Evolutionary conservation across 2,797 vertebrate species (phyloP), one percentile per base, ranked within the genome.

Genomic region (Tragelaphus oryx): DNA sequence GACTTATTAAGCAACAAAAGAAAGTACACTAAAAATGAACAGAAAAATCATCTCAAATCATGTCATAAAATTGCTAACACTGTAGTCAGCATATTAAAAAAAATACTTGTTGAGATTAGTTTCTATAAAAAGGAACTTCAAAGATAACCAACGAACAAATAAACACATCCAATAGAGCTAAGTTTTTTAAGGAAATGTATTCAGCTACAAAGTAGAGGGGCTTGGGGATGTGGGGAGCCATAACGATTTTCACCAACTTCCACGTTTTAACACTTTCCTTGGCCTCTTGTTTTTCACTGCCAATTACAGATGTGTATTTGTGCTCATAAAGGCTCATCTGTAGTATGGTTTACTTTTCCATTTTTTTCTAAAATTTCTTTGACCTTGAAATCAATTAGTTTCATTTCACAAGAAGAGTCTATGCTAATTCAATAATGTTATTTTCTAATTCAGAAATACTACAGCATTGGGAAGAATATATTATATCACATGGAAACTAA

Each of bases 361-460:
- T 95, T 98, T 95, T 24, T 91, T 54, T 87, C 59, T 87, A 94
- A 93, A 75, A 82, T 87, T 16, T 87, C 28, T 97, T 93, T 89
- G 60, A 93, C 16, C 76, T 88, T 76, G n/a, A 60, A 97, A 60
- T 30, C 62, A 96, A 86, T 97, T 92, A 95, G 17, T n/a, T 96
- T 94, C 30, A 97, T 96, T 91, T 97, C 79, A 59, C 24, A 6
- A 60, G 93, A 97, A 94, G 0, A 91, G n/a, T 0, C 17, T 30
- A 95, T 57, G 87, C 81, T 65, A 87, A 94, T 94, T 95, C 1
- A 65, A 57, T 3, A 55, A 96, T 78, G 20, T 37, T 86, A 91
- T 59, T 88, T 96, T 94, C 62, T 82, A 92, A 96, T 55, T 97
- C 46, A 88, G 95, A 88, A 95, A 2, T 68, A 90, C 68, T 75